phyloP scores from a whole-genome alignment of 2,888 invertebrate genomes.

The Cinara cedri region DNA sequence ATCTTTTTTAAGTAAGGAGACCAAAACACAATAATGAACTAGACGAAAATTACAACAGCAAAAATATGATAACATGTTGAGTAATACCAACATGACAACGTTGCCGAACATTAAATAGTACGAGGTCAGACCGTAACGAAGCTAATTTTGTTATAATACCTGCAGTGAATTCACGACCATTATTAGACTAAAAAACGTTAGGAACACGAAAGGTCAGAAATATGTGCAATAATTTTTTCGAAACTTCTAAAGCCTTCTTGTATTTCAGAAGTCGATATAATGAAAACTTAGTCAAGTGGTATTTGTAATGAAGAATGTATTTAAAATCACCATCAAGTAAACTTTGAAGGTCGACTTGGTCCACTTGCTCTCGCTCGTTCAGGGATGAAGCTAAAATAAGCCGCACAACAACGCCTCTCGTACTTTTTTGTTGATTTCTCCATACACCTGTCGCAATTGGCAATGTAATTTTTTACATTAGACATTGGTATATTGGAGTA shows the following conservation, averaged over 20 bases:
- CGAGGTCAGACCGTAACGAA: too few species aligned
- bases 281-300: not conserved
- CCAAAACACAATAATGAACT: too few species aligned
- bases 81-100: too few species aligned
- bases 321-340: conserved; percentile 61
- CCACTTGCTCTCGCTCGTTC: conserved; percentile 61
- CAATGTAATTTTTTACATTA: not conserved
- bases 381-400: not conserved
- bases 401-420: not conserved
- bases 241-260: not conserved
- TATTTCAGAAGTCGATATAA: not conserved
- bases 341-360: conserved; percentile 61
- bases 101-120: too few species aligned
- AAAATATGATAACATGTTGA: too few species aligned
- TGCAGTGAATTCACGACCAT: too few species aligned
- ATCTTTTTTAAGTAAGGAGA: too few species aligned
- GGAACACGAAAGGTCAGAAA: too few species aligned
- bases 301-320: conserved; percentile 60
- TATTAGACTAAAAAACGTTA: too few species aligned
- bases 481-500: conserved; percentile 4
- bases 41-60: too few species aligned
- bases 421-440: not conserved
- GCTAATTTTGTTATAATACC: too few species aligned
- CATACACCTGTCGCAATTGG: not conserved
- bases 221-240: not conserved